Evolutionary conservation across 1,140 invertebrate genomes (phyloP), one percentile per base, ranked within the genome.

Genomic region (Bombus breviceps): DNA sequence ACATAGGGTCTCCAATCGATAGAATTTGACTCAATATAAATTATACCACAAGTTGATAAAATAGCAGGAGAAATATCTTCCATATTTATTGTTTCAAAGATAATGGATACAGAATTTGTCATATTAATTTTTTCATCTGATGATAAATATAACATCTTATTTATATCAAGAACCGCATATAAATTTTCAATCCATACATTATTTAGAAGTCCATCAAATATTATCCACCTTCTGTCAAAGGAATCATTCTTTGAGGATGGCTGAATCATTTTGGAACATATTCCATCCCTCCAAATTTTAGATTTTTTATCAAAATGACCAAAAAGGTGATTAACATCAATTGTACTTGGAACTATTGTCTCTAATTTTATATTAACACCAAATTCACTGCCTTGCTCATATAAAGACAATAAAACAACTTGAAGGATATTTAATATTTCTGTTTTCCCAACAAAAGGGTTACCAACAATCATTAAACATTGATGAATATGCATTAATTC

Each of bases 81-180:
- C 25, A 97, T 92, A 93, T 96, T 96, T 93, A 96, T 96, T 4
- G 97, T 96, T 94, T 97, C 97, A 93, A 97, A 97, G 62, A 97
- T 96, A 76, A 97, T 93, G 71, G 96, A 97, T 91, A 96, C 96
- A 2, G 94, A 85, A n/a, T 93, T 86, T 8, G 95, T 93, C 88
- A 97, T 94, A 81, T 93, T 93, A 86, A 97, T 96, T 82, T 96
- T 96, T 93, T 97, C 97, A 66, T 96, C 96, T 28, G 95, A 96
- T 71, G 88, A 87, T 34, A 95, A 87, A 86, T 94, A 93, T 37
- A 96, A 89, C 79, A 96, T 97, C 92, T 96, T 97, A 92, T 97
- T 97, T 89, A 97, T 96, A 88, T 97, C 97, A 28, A 97, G 88
- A 64, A 97, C 95, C 9, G 96, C 96, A 91, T 97, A 97, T 93